These are phyloP conservation scores for Gallinago paraguaiae DNA, from an alignment of 2,113 vertebrate species.

Conservation along the genomic window DNA sequence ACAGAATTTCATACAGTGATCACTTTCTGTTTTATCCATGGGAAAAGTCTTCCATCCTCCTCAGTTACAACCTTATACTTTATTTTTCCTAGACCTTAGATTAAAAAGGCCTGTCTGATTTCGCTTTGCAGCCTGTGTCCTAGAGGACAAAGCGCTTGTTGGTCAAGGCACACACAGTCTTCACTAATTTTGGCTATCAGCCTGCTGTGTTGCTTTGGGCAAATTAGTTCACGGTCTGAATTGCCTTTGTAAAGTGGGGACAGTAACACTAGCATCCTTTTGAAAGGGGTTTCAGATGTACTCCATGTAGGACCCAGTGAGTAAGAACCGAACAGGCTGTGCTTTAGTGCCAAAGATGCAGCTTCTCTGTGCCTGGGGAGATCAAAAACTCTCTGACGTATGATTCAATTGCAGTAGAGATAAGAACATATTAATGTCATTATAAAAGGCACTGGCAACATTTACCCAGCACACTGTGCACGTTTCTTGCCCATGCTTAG, in stretches of 20 bases:
- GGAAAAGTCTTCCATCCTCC: background rate
- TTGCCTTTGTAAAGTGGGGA: background rate
- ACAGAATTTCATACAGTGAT: background rate
- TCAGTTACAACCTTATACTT: background rate
- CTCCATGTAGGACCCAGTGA: background rate
- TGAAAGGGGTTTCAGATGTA: background rate
- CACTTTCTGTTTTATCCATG: background rate
- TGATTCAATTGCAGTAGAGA: background rate
- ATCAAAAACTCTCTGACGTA: background rate
- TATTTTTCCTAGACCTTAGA: background rate
- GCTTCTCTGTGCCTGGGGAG: background rate
- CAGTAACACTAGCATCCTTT: background rate
- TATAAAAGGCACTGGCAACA: background rate
- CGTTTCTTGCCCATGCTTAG: background rate
- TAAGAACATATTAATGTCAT: conserved; percentile 23
- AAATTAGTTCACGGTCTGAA: background rate
- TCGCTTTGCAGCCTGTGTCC: background rate
- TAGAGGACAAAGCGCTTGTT: background rate
- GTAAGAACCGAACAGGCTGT: background rate
- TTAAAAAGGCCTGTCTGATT: background rate
- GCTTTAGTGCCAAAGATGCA: background rate
- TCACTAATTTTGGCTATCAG: background rate
- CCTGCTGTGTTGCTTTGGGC: background rate
- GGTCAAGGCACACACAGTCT: background rate
- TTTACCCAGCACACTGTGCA: background rate